Percentiles rank a stretch among this genome's conserved stretches.
phyloP scores from a whole-genome alignment of 2,113 vertebrate genomes.

The Psephotus haematonotus region DNA sequence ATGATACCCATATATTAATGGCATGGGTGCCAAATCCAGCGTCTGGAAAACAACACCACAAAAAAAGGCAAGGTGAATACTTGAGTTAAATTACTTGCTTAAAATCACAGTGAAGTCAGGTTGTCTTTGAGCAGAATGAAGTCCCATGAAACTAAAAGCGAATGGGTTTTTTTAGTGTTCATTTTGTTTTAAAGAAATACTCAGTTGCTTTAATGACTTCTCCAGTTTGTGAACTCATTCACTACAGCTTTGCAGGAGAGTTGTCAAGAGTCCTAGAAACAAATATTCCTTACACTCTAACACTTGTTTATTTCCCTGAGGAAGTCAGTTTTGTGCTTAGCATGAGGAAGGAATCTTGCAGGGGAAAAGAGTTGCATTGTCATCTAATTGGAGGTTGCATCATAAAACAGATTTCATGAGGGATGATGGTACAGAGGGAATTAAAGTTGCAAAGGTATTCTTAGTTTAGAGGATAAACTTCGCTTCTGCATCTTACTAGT shows the following conservation, averaged over 20 bases:
- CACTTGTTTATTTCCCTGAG: background rate
- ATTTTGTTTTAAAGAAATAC: background rate
- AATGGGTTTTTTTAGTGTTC: background rate
- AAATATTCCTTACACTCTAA: background rate
- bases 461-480: background rate
- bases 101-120: background rate
- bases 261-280: background rate
- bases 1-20: background rate
- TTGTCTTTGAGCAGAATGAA: background rate
- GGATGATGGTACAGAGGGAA: background rate
- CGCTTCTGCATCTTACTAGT: background rate
- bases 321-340: background rate
- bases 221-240: background rate
- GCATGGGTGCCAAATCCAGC: background rate
- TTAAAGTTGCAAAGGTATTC: background rate
- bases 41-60: background rate
- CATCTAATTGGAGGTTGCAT: slow-evolving; percentile 45
- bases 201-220: background rate
- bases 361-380: background rate
- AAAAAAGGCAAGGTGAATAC: background rate
- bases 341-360: background rate
- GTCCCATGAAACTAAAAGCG: background rate
- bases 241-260: background rate
- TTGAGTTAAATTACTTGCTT: background rate
- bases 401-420: background rate